Conservation (phyloP, 2,797 vertebrate genomes). For the Parotocinclus haroldoi region DNA sequence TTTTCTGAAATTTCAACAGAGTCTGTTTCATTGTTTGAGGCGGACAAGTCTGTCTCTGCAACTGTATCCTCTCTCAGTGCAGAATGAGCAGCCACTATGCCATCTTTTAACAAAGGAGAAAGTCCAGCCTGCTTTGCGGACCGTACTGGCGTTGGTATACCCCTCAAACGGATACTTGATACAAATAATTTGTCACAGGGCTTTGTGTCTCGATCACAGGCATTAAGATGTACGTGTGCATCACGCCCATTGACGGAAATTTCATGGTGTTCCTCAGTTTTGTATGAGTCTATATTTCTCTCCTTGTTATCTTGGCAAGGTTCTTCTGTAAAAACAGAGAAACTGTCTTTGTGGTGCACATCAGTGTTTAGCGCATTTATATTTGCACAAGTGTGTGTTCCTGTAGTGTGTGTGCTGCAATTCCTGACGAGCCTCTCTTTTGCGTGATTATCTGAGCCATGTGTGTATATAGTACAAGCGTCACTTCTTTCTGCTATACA, state of each 20-base stretch:
- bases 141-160: background rate
- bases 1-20: no score
- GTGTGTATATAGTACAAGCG: background rate
- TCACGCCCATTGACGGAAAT: background rate
- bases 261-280: background rate
- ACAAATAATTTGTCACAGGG: constrained; percentile 16
- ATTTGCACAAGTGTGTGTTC: background rate
- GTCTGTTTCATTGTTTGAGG: constrained; percentile 15
- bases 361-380: background rate
- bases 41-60: background rate
- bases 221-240: constrained; percentile 25
- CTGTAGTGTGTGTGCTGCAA: background rate
- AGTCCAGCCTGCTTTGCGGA: constrained; percentile 27
- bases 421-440: background rate
- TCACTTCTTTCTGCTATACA: background rate
- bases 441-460: background rate
- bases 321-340: constrained; percentile 1
- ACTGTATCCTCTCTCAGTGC: background rate
- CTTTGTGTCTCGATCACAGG: constrained; percentile 28
- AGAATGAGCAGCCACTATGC: constrained; percentile 13
- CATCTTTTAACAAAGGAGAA: constrained; percentile 21
- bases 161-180: constrained; percentile 26
- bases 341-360: constrained; percentile 4
- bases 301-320: background rate
- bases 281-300: background rate